Evolutionary conservation across 2,888 invertebrate species (phyloP), one percentile per base, ranked within the genome.

Genomic region (Pimpla rufipes): DNA sequence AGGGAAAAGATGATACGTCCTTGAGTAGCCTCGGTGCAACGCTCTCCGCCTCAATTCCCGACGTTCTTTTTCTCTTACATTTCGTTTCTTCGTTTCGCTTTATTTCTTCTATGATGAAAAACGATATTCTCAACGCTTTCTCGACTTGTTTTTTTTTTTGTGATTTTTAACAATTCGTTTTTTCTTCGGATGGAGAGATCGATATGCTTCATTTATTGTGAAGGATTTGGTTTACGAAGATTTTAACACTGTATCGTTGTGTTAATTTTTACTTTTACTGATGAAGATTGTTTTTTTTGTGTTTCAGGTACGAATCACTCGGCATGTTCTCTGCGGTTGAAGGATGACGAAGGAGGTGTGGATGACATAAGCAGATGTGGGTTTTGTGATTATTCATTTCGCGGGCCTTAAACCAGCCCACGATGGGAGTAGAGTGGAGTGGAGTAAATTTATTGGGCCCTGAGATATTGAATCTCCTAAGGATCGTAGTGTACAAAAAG

Each of bases 1-100:
- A 64, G 40, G 71, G 52, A 71, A 79, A 79, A 79, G 71, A 79
- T 79, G 78, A 79, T 64, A 40, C 71, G 78, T 62, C 64, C 71
- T 79, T 71, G 64, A 66, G 71, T 50, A 71, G 55, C 52, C 52
- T 55, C 78, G 71, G 52, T 79, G 78, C 78, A 71, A 79, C 21
- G 78, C 50, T 79, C 71, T 62, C 21, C 47, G 50, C 29, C 29
- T 64, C 18, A 16, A 16, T 62, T 50, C 37, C 45, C 37, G 29
- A 45, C 7, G 23, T 52, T 52, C n/a, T 35, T 55, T 52, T 16
- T 40, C 42, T 21, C 7, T 40, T 2, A 11, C 45, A 16, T 29
- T 45, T 57, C 37, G 13, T 35, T 21, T 35, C 13, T 4, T 18
- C 23, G 8, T 50, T n/a, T n/a, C 37, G 50, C 37, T 5, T n/a